phyloP scores from a whole-genome alignment of 2,797 vertebrate genomes.

The Sarcophilus harrisii region DNA sequence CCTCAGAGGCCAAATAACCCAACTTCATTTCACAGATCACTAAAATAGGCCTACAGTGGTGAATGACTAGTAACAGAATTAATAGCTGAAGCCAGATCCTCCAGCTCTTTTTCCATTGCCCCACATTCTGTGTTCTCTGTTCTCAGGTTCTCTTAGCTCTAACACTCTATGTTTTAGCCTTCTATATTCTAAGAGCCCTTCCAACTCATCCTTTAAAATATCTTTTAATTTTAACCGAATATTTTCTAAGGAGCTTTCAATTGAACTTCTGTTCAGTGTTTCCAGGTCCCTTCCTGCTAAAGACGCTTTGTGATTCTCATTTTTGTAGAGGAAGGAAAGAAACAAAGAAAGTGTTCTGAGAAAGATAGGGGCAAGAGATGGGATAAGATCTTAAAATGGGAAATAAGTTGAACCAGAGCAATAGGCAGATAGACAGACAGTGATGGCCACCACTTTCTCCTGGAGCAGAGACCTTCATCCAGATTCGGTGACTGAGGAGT shows the following conservation, averaged over 20 bases:
- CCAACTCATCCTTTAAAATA: neutral
- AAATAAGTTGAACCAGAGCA: neutral
- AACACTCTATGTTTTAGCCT: neutral
- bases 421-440: neutral
- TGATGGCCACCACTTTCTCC: neutral
- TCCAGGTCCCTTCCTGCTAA: neutral
- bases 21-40: neutral
- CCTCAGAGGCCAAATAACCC: neutral
- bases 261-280: neutral
- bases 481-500: slow-evolving; percentile 78
- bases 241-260: neutral
- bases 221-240: neutral
- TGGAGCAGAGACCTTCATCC: slow-evolving; percentile 10
- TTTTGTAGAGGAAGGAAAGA: neutral
- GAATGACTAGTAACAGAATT: neutral
- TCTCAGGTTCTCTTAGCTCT: neutral
- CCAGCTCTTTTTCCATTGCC: neutral
- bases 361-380: neutral
- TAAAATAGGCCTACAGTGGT: neutral
- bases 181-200: neutral
- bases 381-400: neutral
- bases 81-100: neutral
- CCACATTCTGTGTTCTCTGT: neutral
- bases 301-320: neutral
- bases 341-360: neutral